These are phyloP conservation scores for Apis mellifera DNA, from an alignment of 1,140 invertebrate genomes.

Conservation along the genomic window Amel_HAv3.1 CM009931.2:18837501-18838000, in stretches of 20 bases:
- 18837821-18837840: conserved; percentile 37
- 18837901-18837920: conserved; percentile 22
- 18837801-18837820: not conserved
- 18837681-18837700: not conserved
- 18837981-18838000: conserved; percentile 26
- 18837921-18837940: not conserved
- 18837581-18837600: not conserved
- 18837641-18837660: not conserved
- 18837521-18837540: conserved; percentile 32
- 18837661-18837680: conserved; percentile 24
- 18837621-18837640: not conserved
- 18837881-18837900: not conserved
- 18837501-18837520: conserved; percentile 18
- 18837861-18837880: conserved; percentile 3
- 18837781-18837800: not conserved
- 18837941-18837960: conserved; percentile 25
- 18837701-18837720: not conserved
- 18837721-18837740: conserved; percentile 15
- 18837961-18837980: not conserved
- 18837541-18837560: not conserved
- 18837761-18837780: conserved; percentile 3
- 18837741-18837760: conserved; percentile 3
- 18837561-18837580: conserved; percentile 29
- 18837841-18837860: conserved; percentile 35
- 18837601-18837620: not conserved